Conservation (phyloP, 2,113 vertebrate species). For the Platanista minor region DNA sequence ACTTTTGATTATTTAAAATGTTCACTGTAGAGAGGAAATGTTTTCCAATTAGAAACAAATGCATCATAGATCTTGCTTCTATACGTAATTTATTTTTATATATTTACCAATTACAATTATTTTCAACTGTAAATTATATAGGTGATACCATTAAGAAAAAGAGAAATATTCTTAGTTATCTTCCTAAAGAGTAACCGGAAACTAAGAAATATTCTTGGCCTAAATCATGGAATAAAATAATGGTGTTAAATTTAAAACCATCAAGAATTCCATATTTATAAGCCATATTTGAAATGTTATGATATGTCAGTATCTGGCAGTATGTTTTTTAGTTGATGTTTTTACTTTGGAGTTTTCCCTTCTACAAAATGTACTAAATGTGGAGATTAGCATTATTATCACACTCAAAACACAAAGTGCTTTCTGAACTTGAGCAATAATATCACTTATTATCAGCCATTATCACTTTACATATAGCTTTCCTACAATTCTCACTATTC, state of each 20-base stretch:
- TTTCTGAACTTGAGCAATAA: not conserved
- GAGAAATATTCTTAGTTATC: not conserved
- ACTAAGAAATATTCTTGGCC: not conserved
- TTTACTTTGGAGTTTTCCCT: not conserved
- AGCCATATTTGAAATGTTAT: not conserved
- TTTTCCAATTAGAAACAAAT: not conserved
- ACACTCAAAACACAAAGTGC: not conserved
- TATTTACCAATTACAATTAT: not conserved
- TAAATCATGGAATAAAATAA: not conserved
- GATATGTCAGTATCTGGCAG: not conserved
- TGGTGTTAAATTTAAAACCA: not conserved
- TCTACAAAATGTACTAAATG: not conserved
- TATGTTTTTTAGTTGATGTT: not conserved
- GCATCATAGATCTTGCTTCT: not conserved
- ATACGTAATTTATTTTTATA: not conserved
- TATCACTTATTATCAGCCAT: not conserved
- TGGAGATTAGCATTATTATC: not conserved
- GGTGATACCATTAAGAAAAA: conserved; percentile 2
- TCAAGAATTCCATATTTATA: not conserved
- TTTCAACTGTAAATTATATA: not conserved
- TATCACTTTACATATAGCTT: not conserved
- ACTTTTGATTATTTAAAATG: conserved; percentile 13
- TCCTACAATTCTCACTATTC: not conserved
- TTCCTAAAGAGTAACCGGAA: not conserved
- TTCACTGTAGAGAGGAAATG: not conserved